Evolutionary conservation across 35 echinoderm and acorn worm species (phyloP), one percentile per base, ranked within the genome.

Genomic region (Eucidaris tribuloides): DNA sequence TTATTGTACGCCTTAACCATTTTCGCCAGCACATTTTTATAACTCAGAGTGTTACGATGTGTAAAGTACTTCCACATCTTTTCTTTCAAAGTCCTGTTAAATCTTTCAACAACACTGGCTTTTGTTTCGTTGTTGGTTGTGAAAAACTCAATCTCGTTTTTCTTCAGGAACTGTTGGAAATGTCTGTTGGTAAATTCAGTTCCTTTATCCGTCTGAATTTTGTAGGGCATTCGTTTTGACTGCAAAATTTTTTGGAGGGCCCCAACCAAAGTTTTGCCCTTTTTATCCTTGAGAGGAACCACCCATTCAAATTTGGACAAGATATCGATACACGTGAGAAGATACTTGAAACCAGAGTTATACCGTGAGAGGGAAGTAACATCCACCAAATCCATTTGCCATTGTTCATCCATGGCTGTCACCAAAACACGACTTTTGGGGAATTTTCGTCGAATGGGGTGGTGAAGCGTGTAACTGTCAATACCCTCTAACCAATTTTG

Each of bases 81-180:
- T 23, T 57, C 25, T 79, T 79, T 88, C 3, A 79, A 15, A 30
- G 59, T 84, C 0, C 62, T 37, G 44, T 84, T 84, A 43, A 84
- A 46, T 24, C 82, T 42, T 45, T 84, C 82, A 19, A 84, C 59
- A 2, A 44, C 74, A 43, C 78, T 88, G 4, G 91, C 91, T 58
- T 85, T 90, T 81, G 81, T 80, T 68, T 90, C 87, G 58, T 85
- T 94, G 42, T 81, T 63, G 2, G 94, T 92, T 4, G 88, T 84
- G 71, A 91, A 91, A 48, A 83, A 82, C 68, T 85, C 65, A 77
- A 88, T 84, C 31, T 59, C 59, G 80, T 80, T 49, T 14, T 79
- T 23, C 55, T 87, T 88, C 18, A 97, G 71, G 45, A 37, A 97
- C 5, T 22, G 22, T 46, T 92, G 94, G 54, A 97, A 39, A 14